Conservation (phyloP, 1,140 invertebrate species). For the Zaprionus capensis region DNA sequence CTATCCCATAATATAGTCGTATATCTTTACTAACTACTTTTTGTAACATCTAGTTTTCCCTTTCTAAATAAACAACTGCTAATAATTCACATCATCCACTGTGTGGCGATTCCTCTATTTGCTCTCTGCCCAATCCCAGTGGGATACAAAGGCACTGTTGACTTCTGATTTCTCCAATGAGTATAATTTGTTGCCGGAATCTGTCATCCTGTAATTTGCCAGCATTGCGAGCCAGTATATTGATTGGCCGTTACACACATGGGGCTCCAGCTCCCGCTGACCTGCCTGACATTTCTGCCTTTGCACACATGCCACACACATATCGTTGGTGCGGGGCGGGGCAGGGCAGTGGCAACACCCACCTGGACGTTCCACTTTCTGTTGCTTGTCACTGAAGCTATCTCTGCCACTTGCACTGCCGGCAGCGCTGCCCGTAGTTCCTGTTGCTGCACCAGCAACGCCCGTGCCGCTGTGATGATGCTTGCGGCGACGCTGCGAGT, state of each 20-base stretch:
- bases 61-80: neutral
- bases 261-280: constrained; percentile 2
- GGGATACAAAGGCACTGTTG: neutral
- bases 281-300: constrained; percentile 10
- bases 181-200: constrained; percentile 21
- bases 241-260: constrained; percentile 45
- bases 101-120: neutral
- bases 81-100: neutral
- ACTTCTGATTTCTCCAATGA: constrained; percentile 23
- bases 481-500: constrained; percentile 91
- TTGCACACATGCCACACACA: constrained; percentile 8
- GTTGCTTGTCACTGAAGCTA: constrained; percentile 70
- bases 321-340: constrained; percentile 12
- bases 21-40: neutral
- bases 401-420: constrained; percentile 56
- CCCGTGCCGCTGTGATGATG: constrained; percentile 87
- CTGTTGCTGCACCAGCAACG: constrained; percentile 25
- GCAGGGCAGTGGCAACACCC: constrained; percentile 28
- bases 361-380: constrained; percentile 80
- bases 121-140: neutral
- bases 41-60: neutral
- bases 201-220: constrained; percentile 50
- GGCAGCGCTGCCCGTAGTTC: constrained; percentile 39
- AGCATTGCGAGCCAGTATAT: constrained; percentile 30
- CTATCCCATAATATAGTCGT: too few relatives aligned